Evolutionary conservation across 2,113 vertebrate genomes (phyloP).

Genomic region (Polyodon spathula): DNA sequence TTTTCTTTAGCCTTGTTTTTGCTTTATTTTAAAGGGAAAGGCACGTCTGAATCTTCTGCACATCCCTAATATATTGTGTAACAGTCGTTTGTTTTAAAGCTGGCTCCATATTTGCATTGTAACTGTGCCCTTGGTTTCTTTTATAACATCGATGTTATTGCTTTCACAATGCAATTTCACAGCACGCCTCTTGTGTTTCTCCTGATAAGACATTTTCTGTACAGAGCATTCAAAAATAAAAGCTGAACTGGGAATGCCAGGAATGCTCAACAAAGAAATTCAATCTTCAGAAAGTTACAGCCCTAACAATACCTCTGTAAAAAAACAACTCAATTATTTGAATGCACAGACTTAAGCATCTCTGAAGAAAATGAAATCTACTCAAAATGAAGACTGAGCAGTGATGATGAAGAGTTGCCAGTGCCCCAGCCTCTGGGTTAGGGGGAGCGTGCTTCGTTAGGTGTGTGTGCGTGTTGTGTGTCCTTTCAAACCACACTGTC

Average conservation of each 20-base stretch:
- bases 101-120: slow-evolving; percentile 11
- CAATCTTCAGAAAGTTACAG: too few species aligned
- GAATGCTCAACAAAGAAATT: too few species aligned
- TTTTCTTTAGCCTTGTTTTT: too few species aligned
- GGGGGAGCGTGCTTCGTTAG: neutral
- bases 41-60: neutral
- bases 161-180: slow-evolving; percentile 10
- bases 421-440: neutral
- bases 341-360: slow-evolving; percentile 3
- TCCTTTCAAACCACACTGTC: neutral
- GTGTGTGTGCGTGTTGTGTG: neutral
- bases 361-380: slow-evolving; percentile 9
- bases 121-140: slow-evolving; percentile 5
- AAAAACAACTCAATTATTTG: too few species aligned
- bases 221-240: too few species aligned
- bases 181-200: too few species aligned
- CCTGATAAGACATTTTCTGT: too few species aligned
- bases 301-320: too few species aligned
- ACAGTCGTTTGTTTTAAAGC: slow-evolving; percentile 24
- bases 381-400: too few species aligned
- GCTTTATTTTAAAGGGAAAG: slow-evolving; percentile 6
- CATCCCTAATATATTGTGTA: slow-evolving; percentile 9
- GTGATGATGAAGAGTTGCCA: slow-evolving; percentile 12
- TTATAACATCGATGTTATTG: slow-evolving; percentile 11
- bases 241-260: too few species aligned